Evolutionary conservation across 2,888 invertebrate species (phyloP), one percentile per base, ranked within the genome.

Genomic region (Cristatella mucedo): DNA sequence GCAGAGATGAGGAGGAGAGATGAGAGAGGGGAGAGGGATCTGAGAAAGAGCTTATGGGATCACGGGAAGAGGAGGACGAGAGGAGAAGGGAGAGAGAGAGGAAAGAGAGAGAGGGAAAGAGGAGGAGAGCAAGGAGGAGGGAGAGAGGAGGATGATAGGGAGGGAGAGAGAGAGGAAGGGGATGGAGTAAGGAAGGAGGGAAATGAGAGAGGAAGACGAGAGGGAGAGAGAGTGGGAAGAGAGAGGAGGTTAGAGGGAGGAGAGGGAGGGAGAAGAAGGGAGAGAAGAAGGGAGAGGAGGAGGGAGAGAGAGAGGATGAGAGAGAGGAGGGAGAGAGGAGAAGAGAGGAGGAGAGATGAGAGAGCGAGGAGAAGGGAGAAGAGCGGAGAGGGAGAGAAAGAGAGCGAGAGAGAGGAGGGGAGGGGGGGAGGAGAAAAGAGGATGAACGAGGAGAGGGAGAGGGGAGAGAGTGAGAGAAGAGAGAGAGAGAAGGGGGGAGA

Each of bases 201-300:
- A 18, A n/a, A n/a, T 5, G 31, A 31, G 31, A n/a, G 7, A 31
- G 31, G 31, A 31, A 18, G 16, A n/a, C 6, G 16, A 18, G 31
- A 18, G n/a, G 13, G 16, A n/a, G 16, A n/a, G 16, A 18, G 31
- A 7, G 31, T 6, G n/a, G 16, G 7, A 31, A 18, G 13, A 18
- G 7, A n/a, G 31, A 18, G 31, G 31, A 18, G n/a, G 31, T 6
- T 13, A n/a, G 13, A 31, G 31, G 16, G n/a, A 31, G 31, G n/a
- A n/a, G 31, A 31, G 31, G 16, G n/a, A 18, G n/a, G 13, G 31
- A 31, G 31, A 31, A n/a, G 5, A n/a, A n/a, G n/a, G 31, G 7
- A 31, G 31, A 31, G 31, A n/a, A n/a, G 16, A 18, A 31, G 31
- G 31, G 31, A n/a, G 13, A 31, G n/a, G 16, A n/a, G 16, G 31